Evolutionary conservation across 1,140 invertebrate genomes (phyloP).

Genomic region (Acyrthosiphon pisum): DNA sequence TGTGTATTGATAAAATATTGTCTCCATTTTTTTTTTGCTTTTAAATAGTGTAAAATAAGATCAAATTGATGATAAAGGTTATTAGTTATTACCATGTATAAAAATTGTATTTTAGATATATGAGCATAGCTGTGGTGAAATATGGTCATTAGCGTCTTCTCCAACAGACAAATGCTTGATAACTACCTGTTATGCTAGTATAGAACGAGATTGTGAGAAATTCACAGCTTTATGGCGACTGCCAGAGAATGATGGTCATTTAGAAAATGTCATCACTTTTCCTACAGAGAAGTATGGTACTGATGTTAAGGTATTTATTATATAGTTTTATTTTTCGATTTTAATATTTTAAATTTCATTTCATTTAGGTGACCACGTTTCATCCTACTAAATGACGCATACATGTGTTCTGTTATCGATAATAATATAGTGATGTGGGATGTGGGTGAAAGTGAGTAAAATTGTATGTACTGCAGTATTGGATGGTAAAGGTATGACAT

Average conservation of each 20-base stretch:
- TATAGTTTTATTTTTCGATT: background rate
- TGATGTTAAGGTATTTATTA: slow-evolving; percentile 75
- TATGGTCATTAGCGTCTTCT: slow-evolving; percentile 86
- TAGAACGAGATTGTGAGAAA: slow-evolving; percentile 70
- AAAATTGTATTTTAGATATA: slow-evolving; percentile 68
- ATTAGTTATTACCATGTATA: background rate
- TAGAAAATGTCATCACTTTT: slow-evolving; percentile 60
- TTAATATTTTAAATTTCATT: slow-evolving; percentile 9
- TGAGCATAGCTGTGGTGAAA: slow-evolving; percentile 84
- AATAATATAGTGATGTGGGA: slow-evolving; percentile 75
- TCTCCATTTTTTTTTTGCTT: background rate
- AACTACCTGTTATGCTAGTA: slow-evolving; percentile 78
- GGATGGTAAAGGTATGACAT: slow-evolving; percentile 69
- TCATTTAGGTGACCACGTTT: slow-evolving; percentile 64
- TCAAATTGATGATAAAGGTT: background rate
- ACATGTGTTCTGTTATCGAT: slow-evolving; percentile 77
- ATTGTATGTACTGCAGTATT: slow-evolving; percentile 63
- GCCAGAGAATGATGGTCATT: slow-evolving; percentile 64
- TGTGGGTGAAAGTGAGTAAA: slow-evolving; percentile 63
- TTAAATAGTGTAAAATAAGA: background rate
- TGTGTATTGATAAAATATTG: slow-evolving; percentile 60
- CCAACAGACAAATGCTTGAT: slow-evolving; percentile 77
- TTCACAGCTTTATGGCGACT: slow-evolving; percentile 74
- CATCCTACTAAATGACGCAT: slow-evolving; percentile 81
- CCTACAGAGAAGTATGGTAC: slow-evolving; percentile 69